phyloP scores from a whole-genome alignment of 1,140 invertebrate genomes.

The Brachionus angularis region DNA sequence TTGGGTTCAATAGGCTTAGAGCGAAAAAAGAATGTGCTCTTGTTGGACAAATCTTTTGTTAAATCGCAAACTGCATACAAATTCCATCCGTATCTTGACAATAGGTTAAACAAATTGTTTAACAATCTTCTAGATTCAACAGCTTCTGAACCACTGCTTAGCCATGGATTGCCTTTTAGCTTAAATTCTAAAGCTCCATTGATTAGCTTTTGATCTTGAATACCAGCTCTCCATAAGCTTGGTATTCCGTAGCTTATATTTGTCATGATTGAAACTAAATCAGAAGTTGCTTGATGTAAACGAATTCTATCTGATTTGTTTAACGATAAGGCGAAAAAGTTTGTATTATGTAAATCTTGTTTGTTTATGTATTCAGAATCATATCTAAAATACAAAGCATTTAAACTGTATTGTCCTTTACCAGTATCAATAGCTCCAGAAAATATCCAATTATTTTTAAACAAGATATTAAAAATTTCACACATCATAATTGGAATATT shows the following conservation, averaged over 20 bases:
- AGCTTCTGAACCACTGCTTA: background rate
- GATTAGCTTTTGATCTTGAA: background rate
- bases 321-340: background rate
- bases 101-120: conserved; percentile 22
- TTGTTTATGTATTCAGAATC: background rate
- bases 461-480: conserved; percentile 4
- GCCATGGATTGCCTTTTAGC: conserved; percentile 3
- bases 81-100: background rate
- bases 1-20: conserved; percentile 2
- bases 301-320: conserved; percentile 14
- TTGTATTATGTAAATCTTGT: conserved; percentile 1
- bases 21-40: conserved; percentile 20
- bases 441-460: conserved; percentile 11
- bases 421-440: background rate
- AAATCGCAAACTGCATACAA: conserved; percentile 17
- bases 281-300: background rate
- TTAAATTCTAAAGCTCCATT: conserved; percentile 8
- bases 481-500: conserved; percentile 16
- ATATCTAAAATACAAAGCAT: conserved; percentile 22
- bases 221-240: background rate
- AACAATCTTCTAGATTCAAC: conserved; percentile 16
- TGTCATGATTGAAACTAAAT: background rate
- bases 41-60: background rate
- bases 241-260: background rate
- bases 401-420: background rate